Conservation (phyloP, 2,113 vertebrate species). For the Hemibagrus wyckioides region DNA sequence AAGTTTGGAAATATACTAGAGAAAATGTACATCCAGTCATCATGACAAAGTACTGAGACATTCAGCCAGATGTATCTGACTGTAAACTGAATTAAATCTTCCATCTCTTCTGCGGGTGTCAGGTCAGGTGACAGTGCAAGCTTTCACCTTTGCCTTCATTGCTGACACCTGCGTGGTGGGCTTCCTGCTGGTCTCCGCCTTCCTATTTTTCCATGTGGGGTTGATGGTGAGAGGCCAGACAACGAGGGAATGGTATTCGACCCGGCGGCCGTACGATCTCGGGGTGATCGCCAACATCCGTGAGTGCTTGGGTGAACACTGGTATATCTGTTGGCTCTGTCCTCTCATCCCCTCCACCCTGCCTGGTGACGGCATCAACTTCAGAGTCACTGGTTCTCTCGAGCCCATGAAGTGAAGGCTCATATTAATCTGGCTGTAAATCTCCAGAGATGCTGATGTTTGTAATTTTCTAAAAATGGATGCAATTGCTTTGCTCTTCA, state of each 20-base stretch:
- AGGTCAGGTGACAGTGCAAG: constrained; percentile 82
- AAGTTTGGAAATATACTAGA: neutral
- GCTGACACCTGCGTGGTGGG: constrained; percentile 86
- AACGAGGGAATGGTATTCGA: constrained; percentile 85
- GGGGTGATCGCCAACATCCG: constrained; percentile 75
- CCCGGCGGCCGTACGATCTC: constrained; percentile 74
- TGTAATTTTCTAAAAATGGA: neutral
- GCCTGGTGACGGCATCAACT: constrained; percentile 83
- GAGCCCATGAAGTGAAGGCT: constrained; percentile 65
- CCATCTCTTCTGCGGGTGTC: neutral
- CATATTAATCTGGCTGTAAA: neutral
- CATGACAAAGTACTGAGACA: neutral
- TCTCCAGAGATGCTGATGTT: neutral
- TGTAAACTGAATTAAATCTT: neutral
- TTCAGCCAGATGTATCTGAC: neutral
- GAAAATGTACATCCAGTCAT: neutral
- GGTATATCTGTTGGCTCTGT: constrained; percentile 84
- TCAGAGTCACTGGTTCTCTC: constrained; percentile 71
- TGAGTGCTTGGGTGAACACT: constrained; percentile 76
- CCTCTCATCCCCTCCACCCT: constrained; percentile 82
- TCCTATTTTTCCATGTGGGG: constrained; percentile 84
- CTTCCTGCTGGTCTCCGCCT: constrained; percentile 80
- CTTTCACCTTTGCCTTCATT: constrained; percentile 85
- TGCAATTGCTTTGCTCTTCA: neutral
- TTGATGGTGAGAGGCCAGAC: constrained; percentile 85